A percentile compares a stretch with the other conserved stretches of the same genome.
Conservation (phyloP, 2,888 invertebrate genomes). For the Tiliacea citrago region DNA sequence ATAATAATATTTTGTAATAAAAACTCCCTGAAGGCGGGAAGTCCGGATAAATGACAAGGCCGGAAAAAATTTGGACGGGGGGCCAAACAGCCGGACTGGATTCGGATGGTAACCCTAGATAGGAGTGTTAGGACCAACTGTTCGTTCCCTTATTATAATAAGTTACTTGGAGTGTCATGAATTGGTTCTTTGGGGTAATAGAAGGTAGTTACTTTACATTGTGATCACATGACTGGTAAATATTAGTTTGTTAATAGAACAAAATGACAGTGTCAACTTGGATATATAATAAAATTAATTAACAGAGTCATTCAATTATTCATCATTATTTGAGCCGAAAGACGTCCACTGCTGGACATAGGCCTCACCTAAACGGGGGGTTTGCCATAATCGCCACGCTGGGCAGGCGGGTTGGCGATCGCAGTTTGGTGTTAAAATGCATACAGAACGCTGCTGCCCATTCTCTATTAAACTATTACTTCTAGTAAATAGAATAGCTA, state of each 20-base stretch:
- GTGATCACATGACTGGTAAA: not conserved
- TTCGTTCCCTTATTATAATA: constrained; percentile 1
- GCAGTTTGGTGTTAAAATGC: no score
- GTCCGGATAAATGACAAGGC: not conserved
- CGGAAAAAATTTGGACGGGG: not conserved
- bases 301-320: not conserved
- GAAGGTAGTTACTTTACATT: not conserved
- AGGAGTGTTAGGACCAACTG: not conserved
- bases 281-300: not conserved
- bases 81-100: not conserved
- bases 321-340: no score
- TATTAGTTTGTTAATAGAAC: not conserved
- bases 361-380: no score
- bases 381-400: no score
- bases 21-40: not conserved
- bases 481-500: not conserved
- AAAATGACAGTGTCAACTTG: not conserved
- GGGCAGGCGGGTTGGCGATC: no score
- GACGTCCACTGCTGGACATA: no score
- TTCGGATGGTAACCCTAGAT: not conserved
- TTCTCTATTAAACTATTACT: not conserved
- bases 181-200: not conserved
- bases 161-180: constrained; percentile 5
- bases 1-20: not conserved
- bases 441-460: no score